Evolutionary conservation across 2,113 vertebrate genomes (phyloP).

Genomic region (Cromileptes altivelis): DNA sequence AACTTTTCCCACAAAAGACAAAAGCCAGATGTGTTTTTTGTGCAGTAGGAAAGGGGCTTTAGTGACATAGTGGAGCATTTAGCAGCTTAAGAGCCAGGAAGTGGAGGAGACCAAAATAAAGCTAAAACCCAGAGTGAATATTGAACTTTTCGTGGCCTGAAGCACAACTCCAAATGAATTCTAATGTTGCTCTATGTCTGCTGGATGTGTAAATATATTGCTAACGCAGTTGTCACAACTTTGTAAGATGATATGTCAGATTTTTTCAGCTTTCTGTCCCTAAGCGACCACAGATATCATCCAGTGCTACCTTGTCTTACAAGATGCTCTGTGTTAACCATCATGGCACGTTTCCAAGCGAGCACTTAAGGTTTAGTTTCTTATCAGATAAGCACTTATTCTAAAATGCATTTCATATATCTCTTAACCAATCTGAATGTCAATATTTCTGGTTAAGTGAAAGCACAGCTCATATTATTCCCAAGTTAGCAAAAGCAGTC

Average conservation of each 20-base stretch:
- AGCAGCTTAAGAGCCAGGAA: background rate
- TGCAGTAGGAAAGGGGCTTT: background rate
- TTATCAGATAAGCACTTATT: background rate
- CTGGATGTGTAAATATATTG: background rate
- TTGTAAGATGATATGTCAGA: background rate
- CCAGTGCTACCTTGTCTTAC: background rate
- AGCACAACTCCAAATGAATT: background rate
- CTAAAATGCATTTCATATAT: background rate
- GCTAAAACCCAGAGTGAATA: background rate
- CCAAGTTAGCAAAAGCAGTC: background rate
- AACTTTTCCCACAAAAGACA: too few relatives aligned
- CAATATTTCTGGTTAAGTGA: background rate
- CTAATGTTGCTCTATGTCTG: background rate
- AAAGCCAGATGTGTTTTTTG: too few relatives aligned
- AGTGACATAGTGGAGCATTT: background rate
- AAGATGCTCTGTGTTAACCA: background rate
- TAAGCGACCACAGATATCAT: background rate
- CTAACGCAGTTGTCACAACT: background rate
- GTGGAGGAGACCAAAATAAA: background rate
- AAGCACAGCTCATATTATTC: background rate
- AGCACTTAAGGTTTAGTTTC: conserved; percentile 2
- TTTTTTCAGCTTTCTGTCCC: background rate
- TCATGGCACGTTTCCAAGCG: background rate
- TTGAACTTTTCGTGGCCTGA: background rate
- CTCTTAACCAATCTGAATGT: background rate